Evolutionary conservation across 1,140 invertebrate species (phyloP).

Genomic region (Muscidifurax raptorellus): DNA sequence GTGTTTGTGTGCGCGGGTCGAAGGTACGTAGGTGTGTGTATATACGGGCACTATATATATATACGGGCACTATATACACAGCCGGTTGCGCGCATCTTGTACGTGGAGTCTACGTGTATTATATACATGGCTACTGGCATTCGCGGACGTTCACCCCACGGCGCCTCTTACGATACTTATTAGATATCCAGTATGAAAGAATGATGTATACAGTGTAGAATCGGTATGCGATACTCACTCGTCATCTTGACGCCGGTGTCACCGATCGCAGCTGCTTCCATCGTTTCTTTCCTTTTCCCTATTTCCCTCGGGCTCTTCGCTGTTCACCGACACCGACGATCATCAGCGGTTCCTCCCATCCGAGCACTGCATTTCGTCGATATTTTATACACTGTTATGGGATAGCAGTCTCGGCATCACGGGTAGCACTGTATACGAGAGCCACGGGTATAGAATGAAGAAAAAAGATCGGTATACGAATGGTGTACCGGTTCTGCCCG

Average conservation of each 20-base stretch:
- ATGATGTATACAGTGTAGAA: background rate
- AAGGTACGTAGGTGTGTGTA: background rate
- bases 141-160: slow-evolving; percentile 35
- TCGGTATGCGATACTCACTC: background rate
- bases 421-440: background rate
- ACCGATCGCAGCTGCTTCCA: background rate
- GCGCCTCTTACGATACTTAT: background rate
- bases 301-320: background rate
- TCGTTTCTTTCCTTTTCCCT: background rate
- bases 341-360: background rate
- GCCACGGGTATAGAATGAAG: too few species aligned
- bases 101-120: background rate
- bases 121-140: background rate
- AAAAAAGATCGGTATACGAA: background rate
- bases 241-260: background rate
- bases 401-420: background rate
- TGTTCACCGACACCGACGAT: background rate
- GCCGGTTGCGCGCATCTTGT: background rate
- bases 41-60: background rate
- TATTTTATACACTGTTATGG: background rate
- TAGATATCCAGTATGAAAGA: too few species aligned
- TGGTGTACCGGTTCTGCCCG: too few species aligned
- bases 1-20: background rate
- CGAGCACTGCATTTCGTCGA: background rate
- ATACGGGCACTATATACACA: background rate